These are phyloP conservation scores for Emydoidea blandingii DNA, from an alignment of 2,797 vertebrate species.

Conservation along the genomic window DNA sequence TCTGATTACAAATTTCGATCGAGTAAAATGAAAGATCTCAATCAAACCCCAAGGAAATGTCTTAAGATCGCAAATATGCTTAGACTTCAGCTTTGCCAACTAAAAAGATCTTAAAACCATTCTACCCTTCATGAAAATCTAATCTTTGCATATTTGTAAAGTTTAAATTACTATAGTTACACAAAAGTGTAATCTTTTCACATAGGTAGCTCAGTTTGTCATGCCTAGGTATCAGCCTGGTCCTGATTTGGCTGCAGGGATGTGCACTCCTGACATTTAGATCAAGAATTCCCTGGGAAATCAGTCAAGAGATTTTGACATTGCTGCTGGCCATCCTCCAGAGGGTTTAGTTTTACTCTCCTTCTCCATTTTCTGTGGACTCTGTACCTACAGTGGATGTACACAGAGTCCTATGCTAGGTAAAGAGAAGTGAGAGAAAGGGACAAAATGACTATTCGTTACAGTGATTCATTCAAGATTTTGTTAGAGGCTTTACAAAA, in stretches of 20 bases:
- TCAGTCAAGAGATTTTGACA: slow-evolving; percentile 84
- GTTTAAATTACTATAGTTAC: slow-evolving; percentile 50
- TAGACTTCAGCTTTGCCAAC: slow-evolving; percentile 25
- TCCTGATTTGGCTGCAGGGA: slow-evolving; percentile 73
- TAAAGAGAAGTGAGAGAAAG: slow-evolving; percentile 56
- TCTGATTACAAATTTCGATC: background rate
- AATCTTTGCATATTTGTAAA: slow-evolving; percentile 66
- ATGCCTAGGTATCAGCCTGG: slow-evolving; percentile 62
- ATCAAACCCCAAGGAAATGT: background rate
- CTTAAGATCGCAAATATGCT: background rate
- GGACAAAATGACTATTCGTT: slow-evolving; percentile 77
- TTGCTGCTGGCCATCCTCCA: slow-evolving; percentile 79
- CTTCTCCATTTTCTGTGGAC: slow-evolving; percentile 62
- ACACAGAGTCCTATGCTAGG: slow-evolving; percentile 61
- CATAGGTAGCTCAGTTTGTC: slow-evolving; percentile 72
- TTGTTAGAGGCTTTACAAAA: slow-evolving; percentile 73
- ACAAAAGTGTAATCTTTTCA: slow-evolving; percentile 54
- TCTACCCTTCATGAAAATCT: slow-evolving; percentile 38
- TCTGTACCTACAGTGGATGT: slow-evolving; percentile 51
- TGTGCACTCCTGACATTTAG: slow-evolving; percentile 83
- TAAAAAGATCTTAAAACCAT: slow-evolving; percentile 53
- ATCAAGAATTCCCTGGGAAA: slow-evolving; percentile 84
- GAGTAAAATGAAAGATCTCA: background rate
- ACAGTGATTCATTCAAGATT: slow-evolving; percentile 70
- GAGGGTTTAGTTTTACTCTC: slow-evolving; percentile 80